Conservation (phyloP, 1,140 invertebrate species). For the Lysiphlebus fabarum region DNA sequence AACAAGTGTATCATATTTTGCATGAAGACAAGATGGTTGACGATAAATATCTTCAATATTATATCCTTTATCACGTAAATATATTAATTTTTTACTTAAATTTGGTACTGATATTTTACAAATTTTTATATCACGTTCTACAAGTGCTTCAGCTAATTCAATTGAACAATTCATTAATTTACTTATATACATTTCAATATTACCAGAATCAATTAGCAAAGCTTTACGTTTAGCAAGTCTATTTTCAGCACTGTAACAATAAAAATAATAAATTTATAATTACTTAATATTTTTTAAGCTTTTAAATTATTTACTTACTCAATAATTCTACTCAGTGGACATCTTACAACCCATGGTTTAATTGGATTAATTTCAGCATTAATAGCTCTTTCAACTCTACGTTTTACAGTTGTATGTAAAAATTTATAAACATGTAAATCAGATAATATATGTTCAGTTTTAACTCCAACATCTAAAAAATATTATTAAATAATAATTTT, state of each 20-base stretch:
- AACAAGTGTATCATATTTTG: background rate
- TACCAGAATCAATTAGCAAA: background rate
- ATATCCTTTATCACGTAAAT: conserved; percentile 8
- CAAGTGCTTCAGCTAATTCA: background rate
- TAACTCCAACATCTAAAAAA: conserved; percentile 8
- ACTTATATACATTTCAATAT: background rate
- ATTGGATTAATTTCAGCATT: background rate
- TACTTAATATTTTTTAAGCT: background rate
- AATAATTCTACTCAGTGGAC: background rate
- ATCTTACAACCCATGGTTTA: conserved; percentile 23
- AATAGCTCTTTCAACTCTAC: conserved; percentile 4
- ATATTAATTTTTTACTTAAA: background rate
- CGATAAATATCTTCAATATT: conserved; percentile 13
- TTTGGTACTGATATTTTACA: background rate
- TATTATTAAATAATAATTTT: background rate
- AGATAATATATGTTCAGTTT: conserved; percentile 2
- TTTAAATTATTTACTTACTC: conserved; percentile 11
- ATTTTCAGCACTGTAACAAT: background rate
- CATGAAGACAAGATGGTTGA: conserved; percentile 4
- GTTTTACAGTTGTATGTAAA: background rate
- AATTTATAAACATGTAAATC: conserved; percentile 11
- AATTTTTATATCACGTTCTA: background rate
- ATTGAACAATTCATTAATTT: conserved; percentile 15
- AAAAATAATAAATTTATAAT: background rate
- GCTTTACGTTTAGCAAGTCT: background rate